phyloP scores from a whole-genome alignment of 1,140 invertebrate species.

The Oscheius sp. region DNA sequence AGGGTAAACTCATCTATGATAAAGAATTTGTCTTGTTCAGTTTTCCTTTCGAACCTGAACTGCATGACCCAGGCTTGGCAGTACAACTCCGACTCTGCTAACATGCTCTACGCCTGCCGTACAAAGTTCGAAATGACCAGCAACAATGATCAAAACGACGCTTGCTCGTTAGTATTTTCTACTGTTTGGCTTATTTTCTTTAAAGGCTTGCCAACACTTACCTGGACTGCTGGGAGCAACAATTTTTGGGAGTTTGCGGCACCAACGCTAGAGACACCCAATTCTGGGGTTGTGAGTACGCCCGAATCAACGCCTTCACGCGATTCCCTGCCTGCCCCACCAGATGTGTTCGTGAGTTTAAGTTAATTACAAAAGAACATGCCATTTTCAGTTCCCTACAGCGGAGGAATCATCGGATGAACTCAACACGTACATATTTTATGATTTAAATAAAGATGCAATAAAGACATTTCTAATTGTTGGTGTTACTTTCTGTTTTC shows the following conservation, averaged over 20 bases:
- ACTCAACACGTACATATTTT: no score
- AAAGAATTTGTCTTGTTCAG: not conserved
- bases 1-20: slow-evolving; percentile 22
- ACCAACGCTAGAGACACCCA: slow-evolving; percentile 21
- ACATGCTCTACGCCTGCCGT: slow-evolving; percentile 4
- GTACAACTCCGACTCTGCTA: not conserved
- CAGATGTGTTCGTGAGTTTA: slow-evolving; percentile 31
- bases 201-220: slow-evolving; percentile 20
- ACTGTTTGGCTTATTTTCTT: not conserved
- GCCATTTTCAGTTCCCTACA: slow-evolving; percentile 23
- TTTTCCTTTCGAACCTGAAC: slow-evolving; percentile 21
- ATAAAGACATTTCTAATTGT: not conserved
- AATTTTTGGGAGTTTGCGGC: slow-evolving; percentile 26
- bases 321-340: slow-evolving; percentile 38
- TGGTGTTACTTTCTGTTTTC: slow-evolving; percentile 12
- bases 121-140: slow-evolving; percentile 5
- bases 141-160: not conserved
- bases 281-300: slow-evolving; percentile 44
- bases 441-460: not conserved
- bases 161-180: slow-evolving; percentile 23
- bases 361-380: not conserved
- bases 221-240: slow-evolving; percentile 20
- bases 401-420: slow-evolving; percentile 28
- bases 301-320: slow-evolving; percentile 36
- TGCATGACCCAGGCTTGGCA: slow-evolving; percentile 25